Conservation (phyloP, 2,888 invertebrate genomes). For the Leptopilina drosophilae region DNA sequence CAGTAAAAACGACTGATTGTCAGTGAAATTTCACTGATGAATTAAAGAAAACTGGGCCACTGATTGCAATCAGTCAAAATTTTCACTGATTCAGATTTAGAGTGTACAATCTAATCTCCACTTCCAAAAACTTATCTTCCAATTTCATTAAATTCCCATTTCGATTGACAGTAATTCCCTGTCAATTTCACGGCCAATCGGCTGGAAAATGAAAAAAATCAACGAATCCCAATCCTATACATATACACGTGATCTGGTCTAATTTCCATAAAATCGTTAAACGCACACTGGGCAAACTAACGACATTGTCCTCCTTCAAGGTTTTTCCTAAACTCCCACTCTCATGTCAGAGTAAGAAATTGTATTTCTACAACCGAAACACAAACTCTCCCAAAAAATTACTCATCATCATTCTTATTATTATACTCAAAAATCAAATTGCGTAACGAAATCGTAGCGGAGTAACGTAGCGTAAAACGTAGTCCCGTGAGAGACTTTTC, state of each 20-base stretch:
- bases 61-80: too few species aligned
- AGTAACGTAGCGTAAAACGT: constrained; percentile 69
- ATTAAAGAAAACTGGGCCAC: too few species aligned
- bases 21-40: too few species aligned
- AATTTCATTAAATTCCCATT: background rate
- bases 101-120: too few species aligned
- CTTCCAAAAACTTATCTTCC: background rate
- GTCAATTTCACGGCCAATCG: background rate
- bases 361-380: constrained; percentile 31
- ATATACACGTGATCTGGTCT: background rate
- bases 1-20: too few species aligned
- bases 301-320: constrained; percentile 16
- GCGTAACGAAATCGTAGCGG: constrained; percentile 63
- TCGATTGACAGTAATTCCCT: constrained; percentile 18
- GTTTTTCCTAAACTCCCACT: background rate
- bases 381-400: constrained; percentile 58
- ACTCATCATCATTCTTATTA: constrained; percentile 54
- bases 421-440: constrained; percentile 63
- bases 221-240: too few species aligned
- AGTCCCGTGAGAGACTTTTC: constrained; percentile 58
- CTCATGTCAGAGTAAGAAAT: background rate
- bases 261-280: constrained; percentile 32
- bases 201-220: constrained; percentile 14
- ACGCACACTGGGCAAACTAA: constrained; percentile 2
- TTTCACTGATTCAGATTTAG: too few species aligned